Evolutionary conservation across 2,888 invertebrate species (phyloP).

Genomic region (Diarsia mendica): DNA sequence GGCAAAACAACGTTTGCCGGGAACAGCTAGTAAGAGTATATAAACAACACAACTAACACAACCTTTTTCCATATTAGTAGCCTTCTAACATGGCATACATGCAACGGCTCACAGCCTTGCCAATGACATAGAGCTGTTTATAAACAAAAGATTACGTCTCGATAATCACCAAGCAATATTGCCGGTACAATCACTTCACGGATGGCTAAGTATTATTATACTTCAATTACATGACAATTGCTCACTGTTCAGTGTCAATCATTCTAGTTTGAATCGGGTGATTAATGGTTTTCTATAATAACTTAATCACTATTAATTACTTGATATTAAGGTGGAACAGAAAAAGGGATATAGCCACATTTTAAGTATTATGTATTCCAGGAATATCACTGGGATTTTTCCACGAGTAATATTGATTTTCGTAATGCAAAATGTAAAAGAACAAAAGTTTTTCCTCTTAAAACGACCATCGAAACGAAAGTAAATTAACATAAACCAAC

Average conservation of each 20-base stretch:
- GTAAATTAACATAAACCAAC: constrained; percentile 23
- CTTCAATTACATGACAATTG: neutral
- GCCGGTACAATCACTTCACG: constrained; percentile 6
- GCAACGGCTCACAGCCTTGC: constrained; percentile 7
- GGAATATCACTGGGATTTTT: no score
- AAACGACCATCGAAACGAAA: constrained; percentile 13
- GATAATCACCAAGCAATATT: constrained; percentile 13
- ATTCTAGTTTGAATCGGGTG: neutral
- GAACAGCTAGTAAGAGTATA: no score
- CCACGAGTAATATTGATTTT: neutral
- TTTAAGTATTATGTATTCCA: no score
- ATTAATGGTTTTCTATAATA: neutral
- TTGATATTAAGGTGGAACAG: no score
- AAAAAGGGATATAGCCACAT: no score
- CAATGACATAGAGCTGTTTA: constrained; percentile 25
- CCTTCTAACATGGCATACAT: neutral
- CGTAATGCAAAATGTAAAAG: neutral
- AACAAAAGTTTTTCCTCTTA: constrained; percentile 32
- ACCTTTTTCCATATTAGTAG: neutral
- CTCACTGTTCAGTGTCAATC: neutral
- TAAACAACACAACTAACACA: neutral
- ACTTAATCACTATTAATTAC: no score
- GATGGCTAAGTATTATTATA: neutral
- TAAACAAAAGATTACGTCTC: constrained; percentile 30
- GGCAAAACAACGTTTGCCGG: no score